Conservation (phyloP, 2,888 invertebrate genomes). For the Sesamia inferens region DNA sequence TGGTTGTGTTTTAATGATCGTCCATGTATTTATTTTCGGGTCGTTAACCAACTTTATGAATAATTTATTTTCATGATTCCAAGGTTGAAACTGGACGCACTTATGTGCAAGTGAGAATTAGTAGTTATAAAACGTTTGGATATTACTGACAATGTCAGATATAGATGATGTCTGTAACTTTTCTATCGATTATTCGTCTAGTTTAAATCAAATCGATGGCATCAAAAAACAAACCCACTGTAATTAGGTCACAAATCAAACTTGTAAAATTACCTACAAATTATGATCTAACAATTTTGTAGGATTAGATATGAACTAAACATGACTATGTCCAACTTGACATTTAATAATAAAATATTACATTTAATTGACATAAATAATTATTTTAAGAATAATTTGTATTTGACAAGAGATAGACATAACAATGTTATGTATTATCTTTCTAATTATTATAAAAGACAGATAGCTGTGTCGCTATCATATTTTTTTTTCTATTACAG, state of each 20-base stretch:
- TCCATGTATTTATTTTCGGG: constrained; percentile 3
- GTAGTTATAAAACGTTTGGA: not conserved
- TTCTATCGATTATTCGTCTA: too few relatives aligned
- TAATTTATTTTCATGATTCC: not conserved
- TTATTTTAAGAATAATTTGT: too few relatives aligned
- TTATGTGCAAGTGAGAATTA: constrained; percentile 2
- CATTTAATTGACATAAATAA: too few relatives aligned
- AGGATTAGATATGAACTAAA: too few relatives aligned
- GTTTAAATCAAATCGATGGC: not conserved
- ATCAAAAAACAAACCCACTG: not conserved
- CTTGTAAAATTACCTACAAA: not conserved
- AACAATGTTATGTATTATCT: too few relatives aligned
- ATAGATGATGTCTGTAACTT: not conserved
- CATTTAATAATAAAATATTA: too few relatives aligned
- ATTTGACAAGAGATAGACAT: too few relatives aligned
- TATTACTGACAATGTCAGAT: not conserved
- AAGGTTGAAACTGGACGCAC: not conserved
- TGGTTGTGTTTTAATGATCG: not conserved
- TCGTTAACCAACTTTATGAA: not conserved
- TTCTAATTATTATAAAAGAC: too few relatives aligned
- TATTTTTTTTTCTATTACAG: too few relatives aligned
- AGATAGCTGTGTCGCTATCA: too few relatives aligned
- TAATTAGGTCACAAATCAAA: not conserved
- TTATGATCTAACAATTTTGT: not conserved
- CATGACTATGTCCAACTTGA: too few relatives aligned